phyloP scores from a whole-genome alignment of 2,797 vertebrate species.

The Pelobates cultripes region DNA sequence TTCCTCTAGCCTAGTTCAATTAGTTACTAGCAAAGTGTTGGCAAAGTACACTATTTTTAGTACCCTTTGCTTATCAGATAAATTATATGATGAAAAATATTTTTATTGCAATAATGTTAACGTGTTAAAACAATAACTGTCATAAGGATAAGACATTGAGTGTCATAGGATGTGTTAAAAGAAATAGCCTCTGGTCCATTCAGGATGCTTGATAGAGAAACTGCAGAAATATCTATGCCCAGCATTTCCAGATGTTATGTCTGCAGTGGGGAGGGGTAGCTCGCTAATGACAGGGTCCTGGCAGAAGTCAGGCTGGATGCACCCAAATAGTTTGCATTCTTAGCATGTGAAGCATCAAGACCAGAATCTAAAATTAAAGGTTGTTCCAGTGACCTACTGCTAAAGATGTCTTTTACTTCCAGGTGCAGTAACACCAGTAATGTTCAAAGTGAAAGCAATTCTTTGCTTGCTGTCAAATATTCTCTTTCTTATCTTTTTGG shows the following conservation, averaged over 20 bases:
- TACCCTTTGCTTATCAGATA: no score
- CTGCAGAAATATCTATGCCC: conserved; percentile 1
- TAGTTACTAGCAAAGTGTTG: no score
- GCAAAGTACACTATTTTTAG: no score
- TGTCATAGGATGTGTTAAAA: not conserved
- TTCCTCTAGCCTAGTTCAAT: no score
- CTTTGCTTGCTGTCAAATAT: no score
- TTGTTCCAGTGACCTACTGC: not conserved
- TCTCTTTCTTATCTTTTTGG: no score
- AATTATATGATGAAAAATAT: no score
- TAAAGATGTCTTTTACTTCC: not conserved
- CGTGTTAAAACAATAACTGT: no score
- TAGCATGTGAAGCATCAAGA: not conserved
- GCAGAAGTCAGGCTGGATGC: not conserved
- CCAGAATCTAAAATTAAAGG: not conserved
- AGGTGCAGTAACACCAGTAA: not conserved
- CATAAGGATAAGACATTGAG: no score
- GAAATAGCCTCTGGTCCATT: not conserved
- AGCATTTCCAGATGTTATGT: not conserved
- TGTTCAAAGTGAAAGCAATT: no score
- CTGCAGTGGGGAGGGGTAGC: not conserved
- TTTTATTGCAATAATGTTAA: no score
- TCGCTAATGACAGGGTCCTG: conserved; percentile 13
- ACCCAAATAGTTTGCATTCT: conserved; percentile 7
- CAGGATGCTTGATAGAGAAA: not conserved